A percentile compares a stretch with the other conserved stretches of the same genome.
Conservation (phyloP, 2,113 vertebrate species). For the Furnarius figulus region DNA sequence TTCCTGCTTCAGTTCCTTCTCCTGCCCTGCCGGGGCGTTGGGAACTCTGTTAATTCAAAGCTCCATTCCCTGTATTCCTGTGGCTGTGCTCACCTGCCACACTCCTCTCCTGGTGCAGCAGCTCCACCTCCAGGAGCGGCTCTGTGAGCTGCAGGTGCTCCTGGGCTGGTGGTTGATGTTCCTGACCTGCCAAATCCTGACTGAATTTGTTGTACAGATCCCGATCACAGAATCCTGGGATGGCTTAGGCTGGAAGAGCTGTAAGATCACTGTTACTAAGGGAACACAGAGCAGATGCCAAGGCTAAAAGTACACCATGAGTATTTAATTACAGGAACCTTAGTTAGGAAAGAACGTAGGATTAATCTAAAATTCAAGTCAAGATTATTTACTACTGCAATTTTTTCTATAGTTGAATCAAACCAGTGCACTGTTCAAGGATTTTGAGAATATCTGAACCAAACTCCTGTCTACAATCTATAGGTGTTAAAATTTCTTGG, state of each 20-base stretch:
- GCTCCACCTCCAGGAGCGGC: neutral
- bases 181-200: neutral
- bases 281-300: neutral
- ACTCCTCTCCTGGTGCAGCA: neutral
- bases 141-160: neutral
- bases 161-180: rapidly evolving
- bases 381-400: neutral
- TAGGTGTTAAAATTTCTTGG: neutral
- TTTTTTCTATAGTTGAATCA: neutral
- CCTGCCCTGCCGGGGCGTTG: neutral
- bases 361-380: neutral
- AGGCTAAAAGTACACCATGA: neutral
- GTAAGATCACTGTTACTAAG: neutral
- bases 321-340: neutral
- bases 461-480: neutral
- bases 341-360: neutral
- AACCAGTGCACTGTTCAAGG: neutral
- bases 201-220: neutral
- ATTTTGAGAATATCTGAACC: neutral
- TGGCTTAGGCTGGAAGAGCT: neutral
- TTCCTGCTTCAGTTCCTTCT: neutral
- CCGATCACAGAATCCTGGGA: neutral
- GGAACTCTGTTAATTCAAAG: rapidly evolving
- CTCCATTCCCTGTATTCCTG: neutral
- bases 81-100: neutral